Base-by-base conservation (phyloP, 2,113 vertebrate genomes). In the Sturnira hondurensis region DNA sequence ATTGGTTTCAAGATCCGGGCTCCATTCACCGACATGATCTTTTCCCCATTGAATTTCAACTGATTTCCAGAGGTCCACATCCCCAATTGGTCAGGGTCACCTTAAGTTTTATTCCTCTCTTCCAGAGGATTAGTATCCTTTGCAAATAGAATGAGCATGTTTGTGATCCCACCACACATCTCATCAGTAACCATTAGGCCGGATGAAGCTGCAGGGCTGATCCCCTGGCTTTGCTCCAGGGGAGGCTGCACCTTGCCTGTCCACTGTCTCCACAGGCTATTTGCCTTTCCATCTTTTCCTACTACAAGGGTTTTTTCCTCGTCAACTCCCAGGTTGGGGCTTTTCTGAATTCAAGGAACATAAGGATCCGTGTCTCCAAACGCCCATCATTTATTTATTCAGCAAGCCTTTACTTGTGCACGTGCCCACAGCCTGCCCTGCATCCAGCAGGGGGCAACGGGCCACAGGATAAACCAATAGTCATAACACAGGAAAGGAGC, bases 71-170 rank as follows among this genome's bases (percentile, higher is more conserved):
- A 67, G 76, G 45, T 71, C 38, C 36, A 43, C 87, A 86, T n/a
- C 86, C 28, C 84, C 77, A 71, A 76, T 36, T n/a, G 50, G 73
- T 93, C 63, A 73, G 87, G 76, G 65, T 96, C 77, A 68, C 63
- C 28, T 86, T 65, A 50, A 96, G 31, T 89, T 95, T 96, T 83
- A 93, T 47, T 91, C 65, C 70, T 89, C 12, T 56, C 33, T 70
- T 56, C 43, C 43, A 71, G 50, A 67, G 74, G 70, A 83, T 83
- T 70, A 47, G 5, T 33, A 68, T 54, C 43, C 10, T 96, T 71
- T 84, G 56, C 33, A 76, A 70, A 80, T 86, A 28, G 83, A 63
- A 70, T 52, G n/a, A 65, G 43, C 17, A 36, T 41, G 80, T 77
- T 63, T 70, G 26, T 56, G 38, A 80, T 70, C 58, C 68, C 43